These are phyloP conservation scores for Cyprinodon variegatus DNA, from an alignment of 2,113 vertebrate species.

Conservation along the genomic window DNA sequence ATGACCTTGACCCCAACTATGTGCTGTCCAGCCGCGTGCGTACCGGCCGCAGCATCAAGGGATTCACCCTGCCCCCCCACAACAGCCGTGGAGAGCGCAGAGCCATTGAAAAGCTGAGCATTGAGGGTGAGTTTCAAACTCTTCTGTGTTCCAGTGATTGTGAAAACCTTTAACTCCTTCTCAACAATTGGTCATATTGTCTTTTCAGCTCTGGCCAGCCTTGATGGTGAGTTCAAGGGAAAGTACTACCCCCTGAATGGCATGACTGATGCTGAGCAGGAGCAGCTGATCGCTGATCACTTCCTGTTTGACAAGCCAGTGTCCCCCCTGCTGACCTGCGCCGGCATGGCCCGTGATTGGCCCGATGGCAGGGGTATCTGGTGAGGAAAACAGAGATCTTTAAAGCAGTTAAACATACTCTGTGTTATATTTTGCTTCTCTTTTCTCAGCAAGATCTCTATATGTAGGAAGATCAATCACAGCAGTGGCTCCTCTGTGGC, in stretches of 20 bases:
- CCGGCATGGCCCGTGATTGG: constrained; percentile 96
- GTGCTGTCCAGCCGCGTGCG: constrained; percentile 91
- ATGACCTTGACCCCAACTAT: constrained; percentile 92
- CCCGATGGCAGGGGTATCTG: constrained; percentile 93
- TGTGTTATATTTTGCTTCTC: no score
- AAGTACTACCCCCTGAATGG: constrained; percentile 91
- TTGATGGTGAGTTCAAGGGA: constrained; percentile 94
- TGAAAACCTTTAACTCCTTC: not conserved
- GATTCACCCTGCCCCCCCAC: constrained; percentile 90
- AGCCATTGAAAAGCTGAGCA: constrained; percentile 85
- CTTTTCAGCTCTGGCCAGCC: constrained; percentile 84
- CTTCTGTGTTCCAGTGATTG: not conserved
- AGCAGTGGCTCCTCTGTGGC: not conserved
- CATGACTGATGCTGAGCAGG: constrained; percentile 91
- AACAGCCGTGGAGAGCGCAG: constrained; percentile 94
- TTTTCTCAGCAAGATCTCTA: not conserved
- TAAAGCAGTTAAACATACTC: not conserved
- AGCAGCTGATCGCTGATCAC: constrained; percentile 92
- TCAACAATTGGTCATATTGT: not conserved
- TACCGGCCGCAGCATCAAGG: constrained; percentile 94
- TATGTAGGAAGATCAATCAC: no score
- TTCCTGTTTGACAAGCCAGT: constrained; percentile 97
- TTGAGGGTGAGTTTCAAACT: constrained; percentile 79
- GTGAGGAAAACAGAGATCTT: constrained; percentile 69
- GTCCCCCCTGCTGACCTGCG: constrained; percentile 90